Percentiles rank a stretch among this genome's conserved stretches.
Evolutionary conservation across 2,797 vertebrate species (phyloP).

Genomic region (Limosa lapponica): DNA sequence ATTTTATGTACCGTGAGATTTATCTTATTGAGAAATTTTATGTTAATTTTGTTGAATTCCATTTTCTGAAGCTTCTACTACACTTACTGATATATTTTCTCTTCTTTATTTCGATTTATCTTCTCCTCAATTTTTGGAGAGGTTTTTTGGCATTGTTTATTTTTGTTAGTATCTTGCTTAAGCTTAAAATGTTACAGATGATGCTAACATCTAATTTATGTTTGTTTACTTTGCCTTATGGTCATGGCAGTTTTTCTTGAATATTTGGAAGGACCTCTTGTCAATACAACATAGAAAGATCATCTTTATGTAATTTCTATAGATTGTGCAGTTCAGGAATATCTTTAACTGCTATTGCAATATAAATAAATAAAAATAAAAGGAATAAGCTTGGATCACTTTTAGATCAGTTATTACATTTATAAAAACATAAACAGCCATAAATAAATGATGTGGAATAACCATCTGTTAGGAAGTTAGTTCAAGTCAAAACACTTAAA

Average conservation of each 20-base stretch:
- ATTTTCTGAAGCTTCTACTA: not conserved
- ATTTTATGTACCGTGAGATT: not conserved
- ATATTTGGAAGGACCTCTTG: not conserved
- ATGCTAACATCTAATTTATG: not conserved
- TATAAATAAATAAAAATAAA: conserved; percentile 11
- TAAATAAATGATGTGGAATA: conserved; percentile 53
- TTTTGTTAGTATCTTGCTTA: not conserved
- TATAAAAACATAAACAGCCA: conserved; percentile 27
- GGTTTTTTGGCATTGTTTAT: not conserved
- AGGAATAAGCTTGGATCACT: not conserved
- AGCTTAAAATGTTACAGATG: not conserved
- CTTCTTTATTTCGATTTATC: not conserved
- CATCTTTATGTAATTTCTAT: not conserved
- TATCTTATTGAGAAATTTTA: not conserved
- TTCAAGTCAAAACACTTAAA: conserved; percentile 59
- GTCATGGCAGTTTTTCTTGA: not conserved
- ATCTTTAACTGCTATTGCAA: not conserved
- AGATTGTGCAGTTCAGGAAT: not conserved
- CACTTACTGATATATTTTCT: not conserved
- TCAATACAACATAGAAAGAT: not conserved
- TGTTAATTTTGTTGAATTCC: not conserved
- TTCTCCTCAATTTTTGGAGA: not conserved
- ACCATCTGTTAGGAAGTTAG: conserved; percentile 55
- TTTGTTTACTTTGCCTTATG: not conserved
- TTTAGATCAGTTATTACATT: not conserved